Base-by-base conservation (phyloP, 2,113 vertebrate genomes). In the Gavialis gangeticus region DNA sequence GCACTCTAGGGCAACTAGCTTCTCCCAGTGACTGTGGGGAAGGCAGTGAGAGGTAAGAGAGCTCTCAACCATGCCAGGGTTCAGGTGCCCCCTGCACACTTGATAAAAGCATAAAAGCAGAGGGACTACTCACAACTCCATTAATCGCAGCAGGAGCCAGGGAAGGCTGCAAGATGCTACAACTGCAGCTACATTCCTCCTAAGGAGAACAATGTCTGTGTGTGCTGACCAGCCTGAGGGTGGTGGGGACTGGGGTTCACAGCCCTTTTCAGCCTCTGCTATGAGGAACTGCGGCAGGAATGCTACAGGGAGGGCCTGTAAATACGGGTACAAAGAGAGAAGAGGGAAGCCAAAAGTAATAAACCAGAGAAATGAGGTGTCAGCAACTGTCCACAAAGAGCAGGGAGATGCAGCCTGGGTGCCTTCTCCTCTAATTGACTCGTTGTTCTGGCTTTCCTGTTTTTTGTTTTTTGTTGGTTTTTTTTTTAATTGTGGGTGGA, bases 381-480 rank as follows among this genome's bases (percentile, higher is more conserved):
- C 60, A 24, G 63, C 79, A 46, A 73, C 55, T 19, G 22, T 66
- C 37, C 2, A 55, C 3, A 5, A 9, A 3, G 64, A 85, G 88
- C 79, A 21, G 88, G 21, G 69, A 77, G 84, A 37, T 10, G 80
- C 18, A 64, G 77, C 88, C 80, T 82, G 75, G 88, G 80, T 3
- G 1, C 58, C 75, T 4, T 8, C 55, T 67, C 14, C 85, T 66
- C 30, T 46, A 60, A 73, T 22, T 67, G 67, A 57, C 21, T 3
- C 2, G 4, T 7, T 46, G 90, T 30, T 60, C 80, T 1, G 2
- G 6, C 46, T 75, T 59, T 13, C 8, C 22, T 55, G n/a, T 3
- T 2, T 28, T 34, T 16, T 9, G 56, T 0, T 11, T 19, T 11
- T 27, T 7, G 82, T 34, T 13, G 3, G 2, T 4, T 46, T 25